A percentile compares a stretch with the other conserved stretches of the same genome.
These are phyloP conservation scores for Onychostoma macrolepis DNA, from an alignment of 2,113 vertebrate species.

Conservation along the genomic window DNA sequence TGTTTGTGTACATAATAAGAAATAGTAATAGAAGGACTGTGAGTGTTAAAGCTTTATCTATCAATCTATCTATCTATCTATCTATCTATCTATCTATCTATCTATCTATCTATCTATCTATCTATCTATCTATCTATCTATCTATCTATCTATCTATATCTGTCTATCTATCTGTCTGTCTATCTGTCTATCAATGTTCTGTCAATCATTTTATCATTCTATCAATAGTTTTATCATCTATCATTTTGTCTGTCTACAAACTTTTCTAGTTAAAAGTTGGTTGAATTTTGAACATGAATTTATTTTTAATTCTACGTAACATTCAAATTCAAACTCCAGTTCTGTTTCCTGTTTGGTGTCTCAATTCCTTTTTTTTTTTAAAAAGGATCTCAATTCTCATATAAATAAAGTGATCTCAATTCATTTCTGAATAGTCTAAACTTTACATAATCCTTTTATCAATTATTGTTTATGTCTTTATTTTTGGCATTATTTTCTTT, in stretches of 20 bases:
- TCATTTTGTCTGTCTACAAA: neutral
- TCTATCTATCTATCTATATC: too few relatives aligned
- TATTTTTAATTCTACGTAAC: neutral
- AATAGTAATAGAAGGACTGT: neutral
- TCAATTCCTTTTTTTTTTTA: too few relatives aligned
- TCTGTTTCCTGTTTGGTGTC: neutral
- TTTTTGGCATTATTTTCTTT: neutral
- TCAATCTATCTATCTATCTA: neutral
- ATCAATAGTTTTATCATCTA: neutral
- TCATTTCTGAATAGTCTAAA: neutral
- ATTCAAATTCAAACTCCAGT: neutral
- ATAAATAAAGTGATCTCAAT: neutral
- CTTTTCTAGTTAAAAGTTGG: neutral
- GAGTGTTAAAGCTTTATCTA: neutral
- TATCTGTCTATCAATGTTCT: too few relatives aligned
- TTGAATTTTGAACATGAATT: neutral
- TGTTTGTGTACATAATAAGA: too few relatives aligned
- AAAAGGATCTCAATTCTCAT: too few relatives aligned
- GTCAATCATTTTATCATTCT: too few relatives aligned
- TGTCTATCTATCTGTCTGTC: too few relatives aligned
- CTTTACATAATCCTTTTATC: neutral
- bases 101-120: too few relatives aligned
- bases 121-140: too few relatives aligned
- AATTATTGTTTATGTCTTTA: neutral
- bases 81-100: too few relatives aligned